Evolutionary conservation across 2,888 invertebrate species (phyloP), one percentile per base, ranked within the genome.

Genomic region (Drosophila putrida): DNA sequence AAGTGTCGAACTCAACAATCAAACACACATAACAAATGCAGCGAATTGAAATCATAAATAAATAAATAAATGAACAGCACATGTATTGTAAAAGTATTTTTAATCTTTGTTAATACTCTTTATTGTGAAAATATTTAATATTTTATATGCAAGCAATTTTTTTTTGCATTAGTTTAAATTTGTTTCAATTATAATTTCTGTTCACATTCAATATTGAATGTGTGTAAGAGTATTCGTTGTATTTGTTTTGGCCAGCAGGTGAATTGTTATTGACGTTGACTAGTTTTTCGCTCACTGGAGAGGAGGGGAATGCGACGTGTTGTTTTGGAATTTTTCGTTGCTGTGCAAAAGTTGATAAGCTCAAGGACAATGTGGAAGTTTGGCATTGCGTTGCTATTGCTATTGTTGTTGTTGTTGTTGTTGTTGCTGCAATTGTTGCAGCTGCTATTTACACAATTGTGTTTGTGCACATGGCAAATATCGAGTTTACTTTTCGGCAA

Each of bases 301-400:
- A 0, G 20, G 33, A 11, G 13, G 9, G 6, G 6, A 6, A 11
- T 4, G 10, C n/a, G 11, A 13, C 47, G 58, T 53, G 41, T 66
- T 66, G 73, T 63, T 75, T 82, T 82, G 69, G 61, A 49, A 73
- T 77, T 74, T 69, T 65, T 72, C 58, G 73, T 69, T 80, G 69
- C 70, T 80, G 82, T 75, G 70, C 61, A 77, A 87, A 76, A 83
- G 76, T 78, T 85, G 88, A 82, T 89, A 82, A 89, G 88, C 89
- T 76, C 82, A 86, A 89, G 85, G 85, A 89, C 85, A 87, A 78
- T 73, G 50, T 71, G 58, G 66, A 74, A 77, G 83, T 75, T 64
- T 74, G 79, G 82, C 79, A 78, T 74, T 88, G 79, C 58, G 57
- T 60, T 58, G 53, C 39, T 58, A 51, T 46, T 53, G 47, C 43